Conservation (phyloP, 2,113 vertebrate species). For the Rhabdornis inornatus region DNA sequence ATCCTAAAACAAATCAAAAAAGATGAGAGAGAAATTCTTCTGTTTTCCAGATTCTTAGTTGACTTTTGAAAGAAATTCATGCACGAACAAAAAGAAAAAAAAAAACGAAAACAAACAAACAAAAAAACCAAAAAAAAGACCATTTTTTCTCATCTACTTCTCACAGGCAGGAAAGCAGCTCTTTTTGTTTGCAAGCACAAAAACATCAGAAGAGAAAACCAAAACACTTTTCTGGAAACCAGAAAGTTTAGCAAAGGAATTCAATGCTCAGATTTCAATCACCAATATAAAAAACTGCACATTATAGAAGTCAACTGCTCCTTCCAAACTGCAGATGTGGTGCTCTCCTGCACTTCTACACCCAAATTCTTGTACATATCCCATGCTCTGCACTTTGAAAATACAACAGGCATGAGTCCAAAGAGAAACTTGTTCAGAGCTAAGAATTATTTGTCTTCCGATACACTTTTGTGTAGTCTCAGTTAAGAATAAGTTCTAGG, state of each 20-base stretch:
- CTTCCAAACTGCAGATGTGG: background rate
- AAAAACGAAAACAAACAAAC: background rate
- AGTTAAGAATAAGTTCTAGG: background rate
- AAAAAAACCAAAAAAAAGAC: background rate
- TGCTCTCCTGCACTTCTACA: background rate
- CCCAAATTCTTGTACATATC: background rate
- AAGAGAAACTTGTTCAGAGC: background rate
- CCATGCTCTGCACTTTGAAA: background rate
- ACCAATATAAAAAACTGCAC: background rate
- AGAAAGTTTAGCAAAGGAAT: background rate
- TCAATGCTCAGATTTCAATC: background rate
- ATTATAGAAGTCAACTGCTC: background rate
- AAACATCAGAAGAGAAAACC: background rate
- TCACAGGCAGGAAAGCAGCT: background rate
- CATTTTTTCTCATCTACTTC: background rate
- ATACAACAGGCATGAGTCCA: background rate
- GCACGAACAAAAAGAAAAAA: background rate
- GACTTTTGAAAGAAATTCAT: background rate
- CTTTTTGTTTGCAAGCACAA: background rate
- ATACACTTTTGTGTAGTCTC: background rate
- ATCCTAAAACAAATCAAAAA: background rate
- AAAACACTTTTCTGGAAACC: background rate
- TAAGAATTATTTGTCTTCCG: background rate
- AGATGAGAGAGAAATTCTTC: background rate
- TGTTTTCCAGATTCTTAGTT: background rate